Evolutionary conservation across 2,888 invertebrate species (phyloP).

Genomic region (Tiliacea citrago): DNA sequence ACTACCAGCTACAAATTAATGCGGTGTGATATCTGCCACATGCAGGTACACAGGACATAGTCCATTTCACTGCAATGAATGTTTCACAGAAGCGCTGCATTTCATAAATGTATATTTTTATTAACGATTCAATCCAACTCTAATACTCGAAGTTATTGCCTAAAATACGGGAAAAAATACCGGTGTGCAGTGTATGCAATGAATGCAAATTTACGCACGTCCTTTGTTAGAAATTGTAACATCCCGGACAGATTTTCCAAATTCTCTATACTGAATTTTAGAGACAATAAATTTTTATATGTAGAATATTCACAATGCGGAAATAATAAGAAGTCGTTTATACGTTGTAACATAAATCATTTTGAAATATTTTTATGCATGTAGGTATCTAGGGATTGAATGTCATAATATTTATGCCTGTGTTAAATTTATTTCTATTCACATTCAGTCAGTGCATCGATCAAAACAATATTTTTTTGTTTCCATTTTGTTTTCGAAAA

Average conservation of each 20-base stretch:
- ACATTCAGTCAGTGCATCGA: slow-evolving; percentile 11
- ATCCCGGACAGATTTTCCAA: slow-evolving; percentile 29
- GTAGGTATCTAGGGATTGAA: background rate
- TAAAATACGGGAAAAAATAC: slow-evolving; percentile 25
- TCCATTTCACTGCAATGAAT: slow-evolving; percentile 24
- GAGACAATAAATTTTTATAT: slow-evolving; percentile 23
- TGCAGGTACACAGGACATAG: background rate
- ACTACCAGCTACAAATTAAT: slow-evolving; percentile 5
- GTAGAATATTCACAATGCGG: slow-evolving; percentile 12
- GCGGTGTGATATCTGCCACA: background rate
- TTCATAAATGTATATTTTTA: slow-evolving; percentile 26
- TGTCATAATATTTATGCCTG: slow-evolving; percentile 13
- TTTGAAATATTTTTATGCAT: slow-evolving; percentile 9
- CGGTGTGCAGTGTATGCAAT: slow-evolving; percentile 5
- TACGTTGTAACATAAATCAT: slow-evolving; percentile 20
- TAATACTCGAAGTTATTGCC: slow-evolving; percentile 25
- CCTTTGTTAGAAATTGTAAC: slow-evolving; percentile 37
- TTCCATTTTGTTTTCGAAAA: background rate
- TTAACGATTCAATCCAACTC: background rate
- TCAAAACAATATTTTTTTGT: background rate
- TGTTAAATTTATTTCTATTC: slow-evolving; percentile 25
- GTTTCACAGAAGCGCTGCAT: slow-evolving; percentile 21
- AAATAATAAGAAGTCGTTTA: slow-evolving; percentile 15
- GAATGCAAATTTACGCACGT: slow-evolving; percentile 31
- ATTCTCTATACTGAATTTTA: slow-evolving; percentile 29